Evolutionary conservation across 2,797 vertebrate species (phyloP).

Genomic region (Bradypodion pumilum): DNA sequence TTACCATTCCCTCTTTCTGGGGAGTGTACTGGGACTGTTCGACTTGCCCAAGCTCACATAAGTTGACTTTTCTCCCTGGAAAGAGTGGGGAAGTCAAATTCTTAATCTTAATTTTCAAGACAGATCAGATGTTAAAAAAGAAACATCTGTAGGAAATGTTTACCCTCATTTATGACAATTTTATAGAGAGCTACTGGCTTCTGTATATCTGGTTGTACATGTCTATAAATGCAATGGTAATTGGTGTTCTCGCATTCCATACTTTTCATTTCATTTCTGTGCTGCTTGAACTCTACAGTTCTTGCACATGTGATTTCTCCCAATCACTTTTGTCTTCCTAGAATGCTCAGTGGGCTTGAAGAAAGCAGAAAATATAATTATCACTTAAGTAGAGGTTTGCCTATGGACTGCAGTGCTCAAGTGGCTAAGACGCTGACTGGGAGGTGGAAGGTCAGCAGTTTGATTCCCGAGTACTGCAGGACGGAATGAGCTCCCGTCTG

Average conservation of each 20-base stretch:
- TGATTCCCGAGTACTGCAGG: too few relatives aligned
- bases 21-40: too few relatives aligned
- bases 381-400: not conserved
- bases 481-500: too few relatives aligned
- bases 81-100: too few relatives aligned
- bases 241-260: not conserved
- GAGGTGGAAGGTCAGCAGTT: too few relatives aligned
- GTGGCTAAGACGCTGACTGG: too few relatives aligned
- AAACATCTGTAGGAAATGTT: not conserved
- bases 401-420: too few relatives aligned
- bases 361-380: not conserved
- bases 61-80: too few relatives aligned
- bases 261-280: not conserved
- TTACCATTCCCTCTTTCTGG: too few relatives aligned
- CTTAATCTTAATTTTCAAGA: not conserved
- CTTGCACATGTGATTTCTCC: not conserved
- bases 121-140: not conserved
- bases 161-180: not conserved
- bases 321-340: not conserved
- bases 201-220: not conserved
- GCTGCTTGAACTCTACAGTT: not conserved
- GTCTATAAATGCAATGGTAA: not conserved
- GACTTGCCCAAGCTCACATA: too few relatives aligned
- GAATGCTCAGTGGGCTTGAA: not conserved
- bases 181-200: not conserved